phyloP scores from a whole-genome alignment of 2,113 vertebrate genomes.

The Malurus alboscapulatus region DNA sequence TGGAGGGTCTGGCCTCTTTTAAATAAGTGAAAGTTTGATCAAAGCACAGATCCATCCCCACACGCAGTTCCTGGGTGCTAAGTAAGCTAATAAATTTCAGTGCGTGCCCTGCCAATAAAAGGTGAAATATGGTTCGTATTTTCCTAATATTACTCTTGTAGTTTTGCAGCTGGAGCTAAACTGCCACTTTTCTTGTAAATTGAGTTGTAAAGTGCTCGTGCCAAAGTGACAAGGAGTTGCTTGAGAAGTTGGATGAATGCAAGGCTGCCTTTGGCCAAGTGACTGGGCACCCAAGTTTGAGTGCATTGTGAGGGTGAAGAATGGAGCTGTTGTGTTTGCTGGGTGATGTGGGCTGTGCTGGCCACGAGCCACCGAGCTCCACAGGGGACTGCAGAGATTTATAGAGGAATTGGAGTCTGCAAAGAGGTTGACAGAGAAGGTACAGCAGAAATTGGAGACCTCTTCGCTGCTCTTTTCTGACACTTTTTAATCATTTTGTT shows the following conservation, averaged over 20 bases:
- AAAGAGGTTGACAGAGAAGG: conserved; percentile 12
- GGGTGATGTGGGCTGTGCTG: not conserved
- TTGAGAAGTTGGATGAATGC: conserved; percentile 46
- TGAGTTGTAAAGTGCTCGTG: conserved; percentile 58
- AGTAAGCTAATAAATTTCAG: conserved; percentile 56
- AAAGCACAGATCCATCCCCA: conserved; percentile 20
- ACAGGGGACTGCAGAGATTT: conserved; percentile 21
- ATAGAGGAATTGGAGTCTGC: not conserved
- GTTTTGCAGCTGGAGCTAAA: conserved; percentile 46
- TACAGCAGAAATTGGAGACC: conserved; percentile 37
- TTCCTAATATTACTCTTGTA: conserved; percentile 55
- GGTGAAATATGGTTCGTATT: conserved; percentile 32
- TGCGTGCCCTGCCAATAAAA: conserved; percentile 40
- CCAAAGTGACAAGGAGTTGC: conserved; percentile 52
- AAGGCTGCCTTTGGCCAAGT: conserved; percentile 51
- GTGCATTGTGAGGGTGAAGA: conserved; percentile 44
- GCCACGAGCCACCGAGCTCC: conserved; percentile 21
- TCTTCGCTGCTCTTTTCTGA: conserved; percentile 10
- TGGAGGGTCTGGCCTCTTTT: not conserved
- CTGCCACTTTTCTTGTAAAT: conserved; percentile 47
- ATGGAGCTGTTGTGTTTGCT: conserved; percentile 10
- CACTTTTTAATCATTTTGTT: conserved; percentile 40
- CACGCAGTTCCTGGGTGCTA: conserved; percentile 47
- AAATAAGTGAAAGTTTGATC: conserved; percentile 49
- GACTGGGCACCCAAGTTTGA: conserved; percentile 11